phyloP scores from a whole-genome alignment of 2,797 vertebrate genomes.

The Myotis findleyi region DNA sequence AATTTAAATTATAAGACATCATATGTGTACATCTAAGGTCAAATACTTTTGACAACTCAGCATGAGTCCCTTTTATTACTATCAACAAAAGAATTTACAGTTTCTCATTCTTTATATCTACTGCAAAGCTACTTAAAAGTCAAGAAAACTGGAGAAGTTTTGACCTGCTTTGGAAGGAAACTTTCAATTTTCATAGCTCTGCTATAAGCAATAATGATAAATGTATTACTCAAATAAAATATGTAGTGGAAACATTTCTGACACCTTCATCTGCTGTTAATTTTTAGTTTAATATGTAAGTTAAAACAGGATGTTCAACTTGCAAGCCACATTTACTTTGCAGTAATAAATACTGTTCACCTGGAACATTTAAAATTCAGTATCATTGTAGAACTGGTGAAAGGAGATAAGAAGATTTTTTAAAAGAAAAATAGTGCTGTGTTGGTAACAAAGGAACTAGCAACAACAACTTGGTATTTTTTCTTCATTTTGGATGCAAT shows the following conservation, averaged over 20 bases:
- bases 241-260: constrained; percentile 53
- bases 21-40: not conserved
- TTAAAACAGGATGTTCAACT: constrained; percentile 54
- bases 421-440: constrained; percentile 32
- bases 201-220: constrained; percentile 53
- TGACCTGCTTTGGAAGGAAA: not conserved
- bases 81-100: not conserved
- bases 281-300: constrained; percentile 61
- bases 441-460: constrained; percentile 40
- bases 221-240: constrained; percentile 60
- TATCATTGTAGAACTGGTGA: constrained; percentile 66
- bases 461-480: not conserved
- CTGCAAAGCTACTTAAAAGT: not conserved
- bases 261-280: constrained; percentile 29
- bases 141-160: constrained; percentile 12
- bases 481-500: constrained; percentile 36
- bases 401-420: constrained; percentile 65
- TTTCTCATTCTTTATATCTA: constrained; percentile 2
- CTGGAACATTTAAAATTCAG: constrained; percentile 68
- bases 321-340: constrained; percentile 69
- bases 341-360: constrained; percentile 70
- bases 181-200: constrained; percentile 62
- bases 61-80: not conserved
- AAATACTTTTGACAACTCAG: not conserved
- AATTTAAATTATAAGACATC: not conserved